These are phyloP conservation scores for Meghimatium bilineatum DNA, from an alignment of 2,888 invertebrate genomes.

Conservation along the genomic window DNA sequence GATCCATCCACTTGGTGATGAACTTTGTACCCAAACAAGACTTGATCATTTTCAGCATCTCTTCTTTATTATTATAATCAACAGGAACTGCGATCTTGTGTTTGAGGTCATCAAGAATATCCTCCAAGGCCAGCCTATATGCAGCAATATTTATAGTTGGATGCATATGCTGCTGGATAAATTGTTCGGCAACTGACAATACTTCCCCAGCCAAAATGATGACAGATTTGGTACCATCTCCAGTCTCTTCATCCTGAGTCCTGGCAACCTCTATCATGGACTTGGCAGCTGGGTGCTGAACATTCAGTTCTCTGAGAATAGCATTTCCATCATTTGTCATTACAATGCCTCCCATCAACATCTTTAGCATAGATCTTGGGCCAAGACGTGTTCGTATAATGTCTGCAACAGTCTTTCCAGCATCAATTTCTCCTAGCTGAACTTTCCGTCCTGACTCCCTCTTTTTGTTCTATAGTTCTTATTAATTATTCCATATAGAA, in stretches of 20 bases:
- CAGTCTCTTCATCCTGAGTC: constrained; percentile 99
- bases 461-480: constrained; percentile 98
- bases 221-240: constrained; percentile 99
- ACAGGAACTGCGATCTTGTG: constrained; percentile 85
- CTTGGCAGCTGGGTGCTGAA: constrained; percentile 99
- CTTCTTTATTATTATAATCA: constrained; percentile 86
- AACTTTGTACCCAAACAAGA: constrained; percentile 98
- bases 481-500: no score
- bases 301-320: constrained; percentile 88
- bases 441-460: constrained; percentile 97
- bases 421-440: constrained; percentile 97
- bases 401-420: constrained; percentile 99
- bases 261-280: constrained; percentile 99
- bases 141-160: constrained; percentile 97
- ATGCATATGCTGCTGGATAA: constrained; percentile 94
- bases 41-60: constrained; percentile 90
- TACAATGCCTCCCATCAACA: constrained; percentile 99
- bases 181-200: constrained; percentile 92
- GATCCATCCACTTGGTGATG: constrained; percentile 94
- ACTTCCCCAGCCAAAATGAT: constrained; percentile 98
- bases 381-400: constrained; percentile 99
- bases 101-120: constrained; percentile 88
- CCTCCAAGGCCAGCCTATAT: constrained; percentile 95
- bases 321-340: constrained; percentile 99
- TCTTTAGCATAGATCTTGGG: constrained; percentile 99